These are phyloP conservation scores for Zaprionus kolodkinae DNA, from an alignment of 1,140 invertebrate species.

Conservation along the genomic window DNA sequence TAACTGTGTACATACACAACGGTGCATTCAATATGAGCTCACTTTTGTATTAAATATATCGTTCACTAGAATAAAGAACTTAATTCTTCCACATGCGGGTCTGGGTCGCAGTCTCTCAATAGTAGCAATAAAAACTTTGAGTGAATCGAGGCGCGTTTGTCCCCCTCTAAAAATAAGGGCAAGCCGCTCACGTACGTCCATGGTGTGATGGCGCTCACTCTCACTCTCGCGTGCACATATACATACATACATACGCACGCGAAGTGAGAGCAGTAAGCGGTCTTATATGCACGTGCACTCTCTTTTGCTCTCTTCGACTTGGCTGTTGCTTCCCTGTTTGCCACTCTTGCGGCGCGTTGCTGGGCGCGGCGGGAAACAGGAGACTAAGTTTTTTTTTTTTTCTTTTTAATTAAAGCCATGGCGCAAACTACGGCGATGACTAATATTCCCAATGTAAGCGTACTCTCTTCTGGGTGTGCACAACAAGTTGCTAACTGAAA, in stretches of 20 bases:
- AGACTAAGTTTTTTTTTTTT: constrained; percentile 45
- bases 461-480: constrained; percentile 11
- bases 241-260: constrained; percentile 3
- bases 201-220: constrained; percentile 35
- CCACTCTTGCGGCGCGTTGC: constrained; percentile 40
- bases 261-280: background rate
- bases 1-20: background rate
- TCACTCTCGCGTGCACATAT: constrained; percentile 24
- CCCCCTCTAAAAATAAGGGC: constrained; percentile 43
- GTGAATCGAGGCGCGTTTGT: background rate
- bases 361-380: constrained; percentile 76
- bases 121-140: constrained; percentile 26
- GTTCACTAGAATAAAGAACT: background rate
- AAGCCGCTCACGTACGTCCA: constrained; percentile 39
- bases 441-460: constrained; percentile 52
- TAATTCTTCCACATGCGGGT: constrained; percentile 14
- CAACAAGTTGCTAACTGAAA: constrained; percentile 49
- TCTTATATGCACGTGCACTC: constrained; percentile 36
- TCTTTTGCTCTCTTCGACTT: constrained; percentile 53
- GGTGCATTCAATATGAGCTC: background rate
- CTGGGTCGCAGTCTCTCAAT: background rate
- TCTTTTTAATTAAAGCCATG: constrained; percentile 70
- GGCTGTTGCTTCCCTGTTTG: constrained; percentile 69
- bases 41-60: background rate
- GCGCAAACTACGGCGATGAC: constrained; percentile 56